These are phyloP conservation scores for Falco naumanni DNA, from an alignment of 2,797 vertebrate species.

Conservation along the genomic window DNA sequence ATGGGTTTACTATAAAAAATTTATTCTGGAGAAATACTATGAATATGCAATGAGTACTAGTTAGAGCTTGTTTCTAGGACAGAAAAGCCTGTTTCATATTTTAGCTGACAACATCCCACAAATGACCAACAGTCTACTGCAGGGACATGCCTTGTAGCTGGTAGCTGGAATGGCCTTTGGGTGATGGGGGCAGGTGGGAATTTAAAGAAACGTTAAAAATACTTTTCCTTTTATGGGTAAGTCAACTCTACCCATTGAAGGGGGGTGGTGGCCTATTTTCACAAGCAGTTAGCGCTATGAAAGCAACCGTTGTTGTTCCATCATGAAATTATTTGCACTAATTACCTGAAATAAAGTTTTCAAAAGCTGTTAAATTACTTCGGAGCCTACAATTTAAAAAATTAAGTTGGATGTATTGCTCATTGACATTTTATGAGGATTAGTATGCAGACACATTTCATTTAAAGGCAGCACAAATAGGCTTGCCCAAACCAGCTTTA, in stretches of 20 bases:
- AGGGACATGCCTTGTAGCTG: background rate
- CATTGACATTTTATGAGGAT: conserved; percentile 24
- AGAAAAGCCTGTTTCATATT: background rate
- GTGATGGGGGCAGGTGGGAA: background rate
- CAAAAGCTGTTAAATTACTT: conserved; percentile 31
- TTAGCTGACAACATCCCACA: background rate
- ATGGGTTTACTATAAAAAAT: background rate
- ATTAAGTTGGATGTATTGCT: background rate
- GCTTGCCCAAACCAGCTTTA: conserved; percentile 41
- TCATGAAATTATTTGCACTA: conserved; percentile 32
- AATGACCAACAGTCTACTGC: background rate
- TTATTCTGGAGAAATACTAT: background rate
- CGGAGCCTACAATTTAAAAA: background rate
- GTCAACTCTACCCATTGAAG: background rate
- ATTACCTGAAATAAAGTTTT: conserved; percentile 56
- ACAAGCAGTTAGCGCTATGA: background rate
- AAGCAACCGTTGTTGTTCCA: conserved; percentile 13
- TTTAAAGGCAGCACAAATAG: conserved; percentile 30
- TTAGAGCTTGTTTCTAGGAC: background rate
- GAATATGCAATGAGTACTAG: background rate
- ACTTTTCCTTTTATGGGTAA: background rate
- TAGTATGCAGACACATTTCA: conserved; percentile 19
- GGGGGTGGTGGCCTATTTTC: background rate
- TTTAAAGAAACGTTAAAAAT: background rate
- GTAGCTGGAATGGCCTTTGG: background rate